These are phyloP conservation scores for Horisme vitalbata DNA, from an alignment of 2,888 invertebrate genomes.

Conservation along the genomic window DNA sequence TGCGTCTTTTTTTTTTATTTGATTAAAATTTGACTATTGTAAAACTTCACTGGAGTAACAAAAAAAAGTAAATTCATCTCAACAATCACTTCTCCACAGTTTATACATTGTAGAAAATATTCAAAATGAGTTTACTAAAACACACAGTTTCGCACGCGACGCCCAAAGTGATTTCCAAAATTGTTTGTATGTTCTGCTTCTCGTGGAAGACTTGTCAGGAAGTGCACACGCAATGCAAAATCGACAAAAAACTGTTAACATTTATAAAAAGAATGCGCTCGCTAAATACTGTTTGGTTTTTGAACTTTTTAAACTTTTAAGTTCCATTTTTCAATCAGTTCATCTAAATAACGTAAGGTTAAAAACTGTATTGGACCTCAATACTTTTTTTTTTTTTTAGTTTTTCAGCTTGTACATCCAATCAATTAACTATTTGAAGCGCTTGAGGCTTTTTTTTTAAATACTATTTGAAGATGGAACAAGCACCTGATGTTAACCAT, in stretches of 20 bases:
- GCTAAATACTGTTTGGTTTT: neutral
- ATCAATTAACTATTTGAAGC: too few relatives aligned
- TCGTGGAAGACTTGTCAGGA: constrained; percentile 22
- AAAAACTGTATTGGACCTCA: too few relatives aligned
- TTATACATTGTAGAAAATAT: constrained; percentile 28
- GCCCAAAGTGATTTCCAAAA: constrained; percentile 30
- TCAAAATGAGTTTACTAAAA: constrained; percentile 35
- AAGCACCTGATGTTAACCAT: too few relatives aligned
- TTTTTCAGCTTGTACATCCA: too few relatives aligned
- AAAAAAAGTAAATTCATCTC: neutral
- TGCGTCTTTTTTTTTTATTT: too few relatives aligned
- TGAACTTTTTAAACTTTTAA: too few relatives aligned
- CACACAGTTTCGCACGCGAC: constrained; percentile 37
- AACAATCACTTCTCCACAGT: constrained; percentile 12
- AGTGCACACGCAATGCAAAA: constrained; percentile 18
- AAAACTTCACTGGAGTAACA: neutral
- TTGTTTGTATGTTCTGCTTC: constrained; percentile 25
- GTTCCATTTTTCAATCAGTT: too few relatives aligned
- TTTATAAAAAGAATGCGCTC: constrained; percentile 7
- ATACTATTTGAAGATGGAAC: too few relatives aligned
- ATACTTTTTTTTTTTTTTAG: too few relatives aligned
- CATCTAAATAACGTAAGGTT: too few relatives aligned
- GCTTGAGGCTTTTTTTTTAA: too few relatives aligned
- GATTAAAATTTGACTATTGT: too few relatives aligned
- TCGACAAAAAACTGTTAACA: constrained; percentile 13